Percentiles rank a stretch among this genome's conserved stretches.
Conservation (phyloP, 2,888 invertebrate species). For the Brenthis daphne region DNA sequence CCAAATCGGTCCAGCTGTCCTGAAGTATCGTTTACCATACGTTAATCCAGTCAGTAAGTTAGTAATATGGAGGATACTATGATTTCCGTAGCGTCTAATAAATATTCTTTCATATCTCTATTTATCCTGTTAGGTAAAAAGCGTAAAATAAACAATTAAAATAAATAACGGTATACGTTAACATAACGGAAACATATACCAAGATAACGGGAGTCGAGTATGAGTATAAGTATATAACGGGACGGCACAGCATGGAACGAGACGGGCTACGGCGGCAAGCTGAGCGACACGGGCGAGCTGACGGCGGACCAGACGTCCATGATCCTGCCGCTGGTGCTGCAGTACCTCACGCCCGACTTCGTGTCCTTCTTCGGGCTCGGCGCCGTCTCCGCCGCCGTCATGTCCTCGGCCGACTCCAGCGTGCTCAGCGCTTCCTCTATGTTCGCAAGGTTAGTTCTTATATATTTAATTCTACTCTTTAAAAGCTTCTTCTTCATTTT, state of each 20-base stretch:
- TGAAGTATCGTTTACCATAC: no score
- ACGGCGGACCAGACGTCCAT: slow-evolving; percentile 92
- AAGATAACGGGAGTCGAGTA: no score
- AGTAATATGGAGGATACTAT: no score
- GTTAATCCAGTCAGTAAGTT: no score
- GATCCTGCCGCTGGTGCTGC: slow-evolving; percentile 98
- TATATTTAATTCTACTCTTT: background rate
- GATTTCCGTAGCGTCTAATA: no score
- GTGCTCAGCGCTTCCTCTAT: slow-evolving; percentile 98
- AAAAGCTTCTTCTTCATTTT: no score
- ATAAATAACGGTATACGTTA: no score
- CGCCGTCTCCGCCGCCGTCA: slow-evolving; percentile 99
- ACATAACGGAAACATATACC: no score
- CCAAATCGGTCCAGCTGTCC: no score
- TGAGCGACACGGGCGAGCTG: slow-evolving; percentile 84
- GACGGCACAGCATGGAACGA: slow-evolving; percentile 93
- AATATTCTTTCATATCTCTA: background rate
- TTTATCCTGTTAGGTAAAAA: background rate
- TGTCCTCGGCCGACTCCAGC: slow-evolving; percentile 99
- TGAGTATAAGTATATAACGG: no score
- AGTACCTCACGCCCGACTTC: slow-evolving; percentile 96
- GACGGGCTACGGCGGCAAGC: slow-evolving; percentile 89
- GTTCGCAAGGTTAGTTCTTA: slow-evolving; percentile 89
- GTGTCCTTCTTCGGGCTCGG: slow-evolving; percentile 99
- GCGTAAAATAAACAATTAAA: background rate